Base-by-base conservation (phyloP, 2,113 vertebrate species). In the Rhinolophus sinicus region DNA sequence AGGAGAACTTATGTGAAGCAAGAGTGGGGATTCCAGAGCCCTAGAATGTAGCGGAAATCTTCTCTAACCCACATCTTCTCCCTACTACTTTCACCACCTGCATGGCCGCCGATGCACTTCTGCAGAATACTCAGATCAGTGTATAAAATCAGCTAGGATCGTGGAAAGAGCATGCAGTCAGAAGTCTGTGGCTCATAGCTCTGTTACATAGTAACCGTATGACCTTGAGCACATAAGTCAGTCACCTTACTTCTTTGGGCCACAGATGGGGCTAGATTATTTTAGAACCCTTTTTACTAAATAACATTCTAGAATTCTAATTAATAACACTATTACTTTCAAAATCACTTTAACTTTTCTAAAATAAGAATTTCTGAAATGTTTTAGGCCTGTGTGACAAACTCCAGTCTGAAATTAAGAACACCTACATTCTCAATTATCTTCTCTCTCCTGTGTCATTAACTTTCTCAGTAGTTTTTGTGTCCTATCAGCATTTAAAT, bases 291-390 rank as follows among this genome's bases (percentile, higher is more conserved):
- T 69, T 91, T 70, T 69, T 56, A 83, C 47, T 47, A 88, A 81
- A 38, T 78, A 75, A 16, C 30, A 89, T 28, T 81, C 24, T 75
- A 18, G 0, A 65, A 28, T 87, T 90, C 26, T 80, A 80, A 47
- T 90, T 18, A 94, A 28, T 87, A 86, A 72, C 26, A 15, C 3
- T 90, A 2, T 94, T 77, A 38, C n/a, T 56, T 93, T 82, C 28
- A 92, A 92, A 92, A 70, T 85, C 33, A 89, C 58, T 56, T 80
- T 78, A 89, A 50, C 30, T 58, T 93, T 82, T 64, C 54, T 73
- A 70, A 87, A 58, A 15, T 85, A 70, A 92, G 58, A 90, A 69
- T 76, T 69, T 90, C 11, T 93, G 24, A 87, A 73, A 13, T 75
- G 6, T 91, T 70, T 93, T 50, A 2, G 52, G 12, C 83, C 47